Base-by-base conservation (phyloP, 2,888 invertebrate species). In the Mesorhabditis spiculigera region DNA sequence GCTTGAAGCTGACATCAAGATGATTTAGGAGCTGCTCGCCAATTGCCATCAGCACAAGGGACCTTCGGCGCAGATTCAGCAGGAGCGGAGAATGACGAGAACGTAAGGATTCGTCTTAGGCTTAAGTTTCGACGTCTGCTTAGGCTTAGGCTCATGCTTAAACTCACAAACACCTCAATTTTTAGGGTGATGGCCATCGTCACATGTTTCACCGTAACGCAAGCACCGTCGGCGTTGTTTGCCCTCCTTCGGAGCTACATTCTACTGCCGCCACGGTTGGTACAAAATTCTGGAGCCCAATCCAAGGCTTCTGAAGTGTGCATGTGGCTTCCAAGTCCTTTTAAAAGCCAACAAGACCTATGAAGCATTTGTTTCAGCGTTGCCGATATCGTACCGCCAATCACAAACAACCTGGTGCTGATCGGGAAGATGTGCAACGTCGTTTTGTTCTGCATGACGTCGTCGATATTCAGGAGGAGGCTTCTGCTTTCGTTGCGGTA, bases 391-490 rank as follows among this genome's bases (percentile, higher is more conserved):
- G n/a, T 13, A 50, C 8, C 28, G 28, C 28, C 58, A 3, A 50
- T 78, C 28, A 73, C 78, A 4, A 80, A 78, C 69, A 72, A 73
- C 61, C 72, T 81, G 4, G 80, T 80, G 5, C 68, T 80, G 63
- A 80, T 77, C 13, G 79, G 80, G 8, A 81, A 84, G 71, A 83
- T 82, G 76, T 75, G 83, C 45, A 84, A 84, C 71, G 81, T 84
- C 66, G 78, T 82, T 3, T 75, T 84, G 16, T 82, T 84, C 73
- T 84, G 83, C 65, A 72, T 84, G 45, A 78, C 79, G 5, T 84
- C 84, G 4, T 75, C 81, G 43, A 78, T 81, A 4, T 84, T 84
- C 78, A 79, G 84, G 3, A 67, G 78, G 3, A 75, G 81, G 5
- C 71, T 83, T 43, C 71, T 78, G 68, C 67, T 68, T 45, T 77